Percentiles rank a stretch among this genome's conserved stretches.
Conservation (phyloP, 2,888 invertebrate species). For the Drosophila anomalipes region DNA sequence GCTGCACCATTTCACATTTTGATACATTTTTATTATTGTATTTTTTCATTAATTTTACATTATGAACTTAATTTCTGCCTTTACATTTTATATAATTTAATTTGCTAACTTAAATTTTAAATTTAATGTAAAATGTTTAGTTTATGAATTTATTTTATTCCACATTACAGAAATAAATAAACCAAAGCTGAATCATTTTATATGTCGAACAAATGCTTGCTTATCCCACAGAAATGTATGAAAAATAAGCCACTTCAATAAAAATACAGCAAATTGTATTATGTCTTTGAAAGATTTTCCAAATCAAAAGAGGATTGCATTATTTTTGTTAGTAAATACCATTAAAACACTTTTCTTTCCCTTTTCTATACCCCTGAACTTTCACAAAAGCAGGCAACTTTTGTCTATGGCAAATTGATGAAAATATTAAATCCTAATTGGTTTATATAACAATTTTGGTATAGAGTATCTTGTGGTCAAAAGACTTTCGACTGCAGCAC, state of each 20-base stretch:
- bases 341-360: not conserved
- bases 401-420: not conserved
- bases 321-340: not conserved
- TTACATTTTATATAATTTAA: not conserved
- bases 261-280: not conserved
- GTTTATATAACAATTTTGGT: not conserved
- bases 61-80: rapidly evolving
- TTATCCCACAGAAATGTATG: not conserved
- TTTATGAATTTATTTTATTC: not conserved
- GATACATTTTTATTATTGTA: not conserved
- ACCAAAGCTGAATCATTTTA: not conserved
- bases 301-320: too few relatives aligned
- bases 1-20: not conserved
- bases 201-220: not conserved
- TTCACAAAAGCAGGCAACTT: not conserved
- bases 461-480: constrained; percentile 10
- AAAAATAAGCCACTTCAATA: not conserved
- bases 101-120: not conserved
- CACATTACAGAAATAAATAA: not conserved
- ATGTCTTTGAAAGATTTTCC: too few relatives aligned
- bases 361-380: not conserved
- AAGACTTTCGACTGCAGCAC: not conserved
- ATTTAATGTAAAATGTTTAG: not conserved
- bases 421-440: not conserved
- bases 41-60: not conserved